These are phyloP conservation scores for Pampus argenteus DNA, from an alignment of 2,797 vertebrate species.

Conservation along the genomic window DNA sequence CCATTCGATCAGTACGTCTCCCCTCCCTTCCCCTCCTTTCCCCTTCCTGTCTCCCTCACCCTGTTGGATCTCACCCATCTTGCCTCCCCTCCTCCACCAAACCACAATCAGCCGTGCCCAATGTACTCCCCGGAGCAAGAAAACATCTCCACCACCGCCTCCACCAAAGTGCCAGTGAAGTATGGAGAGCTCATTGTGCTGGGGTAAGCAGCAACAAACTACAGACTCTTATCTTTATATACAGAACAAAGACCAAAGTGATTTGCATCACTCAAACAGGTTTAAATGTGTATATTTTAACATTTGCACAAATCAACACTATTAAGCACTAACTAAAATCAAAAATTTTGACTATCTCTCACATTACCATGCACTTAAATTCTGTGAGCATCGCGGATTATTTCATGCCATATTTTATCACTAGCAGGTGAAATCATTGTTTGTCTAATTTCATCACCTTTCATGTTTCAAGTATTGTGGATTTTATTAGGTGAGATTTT, in stretches of 20 bases:
- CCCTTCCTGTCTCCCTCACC: slow-evolving; percentile 57
- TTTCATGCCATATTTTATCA: too few species aligned
- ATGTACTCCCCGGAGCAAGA: slow-evolving; percentile 99
- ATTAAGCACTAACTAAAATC: background rate
- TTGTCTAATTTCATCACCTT: too few species aligned
- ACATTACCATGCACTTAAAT: background rate
- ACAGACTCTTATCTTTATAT: background rate
- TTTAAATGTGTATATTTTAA: background rate
- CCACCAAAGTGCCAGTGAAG: slow-evolving; percentile 98
- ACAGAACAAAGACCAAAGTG: background rate
- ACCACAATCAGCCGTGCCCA: slow-evolving; percentile 81
- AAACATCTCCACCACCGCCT: slow-evolving; percentile 94
- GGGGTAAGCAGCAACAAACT: slow-evolving; percentile 87
- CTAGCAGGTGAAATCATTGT: too few species aligned
- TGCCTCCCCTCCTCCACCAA: slow-evolving; percentile 31
- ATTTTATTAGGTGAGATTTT: background rate
- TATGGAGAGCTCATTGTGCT: slow-evolving; percentile 99
- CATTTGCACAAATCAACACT: background rate
- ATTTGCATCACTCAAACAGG: background rate
- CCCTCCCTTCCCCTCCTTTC: slow-evolving; percentile 43
- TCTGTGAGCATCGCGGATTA: too few species aligned
- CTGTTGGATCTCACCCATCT: slow-evolving; percentile 45
- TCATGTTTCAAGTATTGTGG: too few species aligned
- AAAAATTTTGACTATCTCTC: background rate
- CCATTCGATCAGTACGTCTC: slow-evolving; percentile 56